Percentiles rank a stretch among this genome's conserved stretches.
Conservation (phyloP, 2,888 invertebrate genomes). For the Melanotus villosus region DNA sequence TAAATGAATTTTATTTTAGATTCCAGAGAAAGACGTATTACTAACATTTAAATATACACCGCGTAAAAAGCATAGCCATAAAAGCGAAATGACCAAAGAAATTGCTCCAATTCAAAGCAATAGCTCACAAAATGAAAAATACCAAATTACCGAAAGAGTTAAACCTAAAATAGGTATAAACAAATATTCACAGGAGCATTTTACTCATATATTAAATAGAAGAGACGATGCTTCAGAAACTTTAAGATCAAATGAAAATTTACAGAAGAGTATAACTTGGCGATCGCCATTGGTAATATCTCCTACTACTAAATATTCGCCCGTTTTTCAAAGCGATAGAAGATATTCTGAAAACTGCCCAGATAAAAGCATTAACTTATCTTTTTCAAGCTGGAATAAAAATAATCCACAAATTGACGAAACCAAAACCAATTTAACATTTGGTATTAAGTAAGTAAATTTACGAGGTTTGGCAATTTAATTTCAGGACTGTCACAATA, state of each 20-base stretch:
- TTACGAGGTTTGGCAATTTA: too few species aligned
- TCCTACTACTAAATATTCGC: slow-evolving; percentile 58
- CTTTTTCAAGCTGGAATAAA: neutral
- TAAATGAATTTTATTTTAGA: too few species aligned
- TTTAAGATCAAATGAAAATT: slow-evolving; percentile 2
- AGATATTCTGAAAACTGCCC: neutral
- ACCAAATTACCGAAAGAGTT: too few species aligned
- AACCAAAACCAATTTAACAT: neutral
- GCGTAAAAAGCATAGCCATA: neutral
- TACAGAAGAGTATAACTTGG: slow-evolving; percentile 59
- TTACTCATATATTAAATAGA: neutral
- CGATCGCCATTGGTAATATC: slow-evolving; percentile 61
- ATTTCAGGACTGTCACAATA: too few species aligned
- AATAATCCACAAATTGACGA: neutral
- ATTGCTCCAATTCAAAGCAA: too few species aligned
- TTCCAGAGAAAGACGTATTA: neutral
- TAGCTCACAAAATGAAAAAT: too few species aligned
- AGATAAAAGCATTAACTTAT: neutral
- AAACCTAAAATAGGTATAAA: too few species aligned
- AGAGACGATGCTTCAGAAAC: neutral
- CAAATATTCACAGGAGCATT: too few species aligned
- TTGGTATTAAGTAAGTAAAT: too few species aligned
- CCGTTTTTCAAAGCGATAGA: slow-evolving; percentile 35
- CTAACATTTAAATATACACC: neutral
- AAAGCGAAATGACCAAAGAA: too few species aligned